phyloP scores from a whole-genome alignment of 2,113 vertebrate genomes.

The Rallus limicola region DNA sequence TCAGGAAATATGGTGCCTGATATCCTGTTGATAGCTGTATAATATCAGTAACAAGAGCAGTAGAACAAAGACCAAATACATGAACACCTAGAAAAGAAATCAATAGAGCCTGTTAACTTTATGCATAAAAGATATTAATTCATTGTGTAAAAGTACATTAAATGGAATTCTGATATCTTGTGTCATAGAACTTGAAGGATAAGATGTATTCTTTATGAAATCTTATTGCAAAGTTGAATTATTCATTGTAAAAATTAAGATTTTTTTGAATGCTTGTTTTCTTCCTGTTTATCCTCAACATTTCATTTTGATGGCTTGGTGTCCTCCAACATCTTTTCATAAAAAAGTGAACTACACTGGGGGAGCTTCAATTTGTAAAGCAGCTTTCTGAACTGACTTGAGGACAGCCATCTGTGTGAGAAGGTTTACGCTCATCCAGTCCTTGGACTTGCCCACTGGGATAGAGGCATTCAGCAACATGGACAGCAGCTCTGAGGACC shows the following conservation, averaged over 20 bases:
- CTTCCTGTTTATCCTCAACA: neutral
- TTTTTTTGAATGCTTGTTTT: neutral
- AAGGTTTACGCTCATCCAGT: neutral
- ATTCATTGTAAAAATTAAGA: neutral
- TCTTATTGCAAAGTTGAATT: neutral
- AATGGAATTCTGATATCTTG: neutral
- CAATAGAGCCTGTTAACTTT: neutral
- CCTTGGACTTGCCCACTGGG: neutral
- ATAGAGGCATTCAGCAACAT: neutral
- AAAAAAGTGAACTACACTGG: neutral
- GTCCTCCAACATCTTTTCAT: neutral
- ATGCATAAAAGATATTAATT: neutral
- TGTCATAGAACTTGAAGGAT: neutral
- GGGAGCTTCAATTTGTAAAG: neutral
- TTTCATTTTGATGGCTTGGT: neutral
- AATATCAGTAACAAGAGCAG: constrained; percentile 94
- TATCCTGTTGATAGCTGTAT: constrained; percentile 96
- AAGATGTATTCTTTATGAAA: neutral
- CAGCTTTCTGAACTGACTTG: neutral
- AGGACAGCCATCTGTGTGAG: neutral
- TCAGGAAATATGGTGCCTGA: constrained; percentile 95
- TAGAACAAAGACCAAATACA: constrained; percentile 94
- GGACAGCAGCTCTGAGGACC: neutral
- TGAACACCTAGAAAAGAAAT: constrained; percentile 86
- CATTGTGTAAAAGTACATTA: neutral